phyloP scores from a whole-genome alignment of 2,888 invertebrate species.

The Eristalis intricaria region DNA sequence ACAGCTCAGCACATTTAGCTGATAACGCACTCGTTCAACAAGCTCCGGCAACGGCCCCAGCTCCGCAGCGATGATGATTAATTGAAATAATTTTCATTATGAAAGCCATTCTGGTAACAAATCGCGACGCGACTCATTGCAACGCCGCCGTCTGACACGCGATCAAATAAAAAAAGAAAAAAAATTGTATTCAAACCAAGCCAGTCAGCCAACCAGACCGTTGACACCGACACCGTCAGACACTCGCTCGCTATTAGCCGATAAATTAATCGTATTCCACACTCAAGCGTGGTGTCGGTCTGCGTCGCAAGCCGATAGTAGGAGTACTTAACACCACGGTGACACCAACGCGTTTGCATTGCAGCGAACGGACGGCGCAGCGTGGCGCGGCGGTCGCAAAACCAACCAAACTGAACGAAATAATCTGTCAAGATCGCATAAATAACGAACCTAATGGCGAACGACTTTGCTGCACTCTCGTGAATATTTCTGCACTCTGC shows the following conservation, averaged over 20 bases:
- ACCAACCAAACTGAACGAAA: constrained; percentile 69
- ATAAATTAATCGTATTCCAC: constrained; percentile 72
- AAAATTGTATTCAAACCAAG: not conserved
- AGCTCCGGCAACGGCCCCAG: constrained; percentile 35
- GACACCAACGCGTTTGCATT: constrained; percentile 63
- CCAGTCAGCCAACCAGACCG: constrained; percentile 1
- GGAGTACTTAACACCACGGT: constrained; percentile 73
- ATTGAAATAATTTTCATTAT: constrained; percentile 71
- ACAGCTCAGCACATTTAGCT: constrained; percentile 70
- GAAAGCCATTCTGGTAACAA: constrained; percentile 61
- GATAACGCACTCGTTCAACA: constrained; percentile 65
- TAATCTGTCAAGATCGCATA: constrained; percentile 72
- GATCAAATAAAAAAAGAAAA: constrained; percentile 55
- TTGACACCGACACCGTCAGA: constrained; percentile 42
- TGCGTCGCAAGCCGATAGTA: constrained; percentile 75
- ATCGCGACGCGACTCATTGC: constrained; percentile 53
- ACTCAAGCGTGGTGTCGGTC: constrained; percentile 58
- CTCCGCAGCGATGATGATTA: constrained; percentile 44
- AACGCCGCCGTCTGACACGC: constrained; percentile 51
- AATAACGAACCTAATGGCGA: constrained; percentile 71
- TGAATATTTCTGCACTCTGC: constrained; percentile 19
- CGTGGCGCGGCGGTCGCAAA: constrained; percentile 26
- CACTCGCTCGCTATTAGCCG: constrained; percentile 66
- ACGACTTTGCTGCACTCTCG: constrained; percentile 61
- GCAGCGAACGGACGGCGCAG: not conserved